A percentile compares a stretch with the other conserved stretches of the same genome.
Conservation (phyloP, 2,888 invertebrate genomes). For the Busseola fusca region DNA sequence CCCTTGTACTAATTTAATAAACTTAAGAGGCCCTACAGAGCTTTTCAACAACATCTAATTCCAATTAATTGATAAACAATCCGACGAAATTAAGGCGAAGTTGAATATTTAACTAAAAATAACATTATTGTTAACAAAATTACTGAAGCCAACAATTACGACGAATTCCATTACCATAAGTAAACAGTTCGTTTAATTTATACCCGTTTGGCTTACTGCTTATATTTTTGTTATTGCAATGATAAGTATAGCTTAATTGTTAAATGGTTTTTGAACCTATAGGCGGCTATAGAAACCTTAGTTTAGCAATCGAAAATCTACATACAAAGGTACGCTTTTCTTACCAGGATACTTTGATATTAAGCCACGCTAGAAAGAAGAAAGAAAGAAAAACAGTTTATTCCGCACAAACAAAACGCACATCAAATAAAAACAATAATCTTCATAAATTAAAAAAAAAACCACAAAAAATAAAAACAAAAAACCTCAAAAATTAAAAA, state of each 20-base stretch:
- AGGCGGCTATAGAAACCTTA: not conserved
- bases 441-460: too few species aligned
- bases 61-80: constrained; percentile 36
- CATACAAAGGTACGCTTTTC: too few species aligned
- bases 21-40: constrained; percentile 19
- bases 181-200: constrained; percentile 32
- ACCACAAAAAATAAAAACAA: too few species aligned
- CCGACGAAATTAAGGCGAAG: constrained; percentile 27
- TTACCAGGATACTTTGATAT: too few species aligned
- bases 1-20: constrained; percentile 37
- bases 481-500: too few species aligned
- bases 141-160: constrained; percentile 23
- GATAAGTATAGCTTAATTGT: constrained; percentile 4
- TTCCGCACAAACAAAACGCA: too few species aligned
- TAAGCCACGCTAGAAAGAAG: too few species aligned
- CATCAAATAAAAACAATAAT: too few species aligned
- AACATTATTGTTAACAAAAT: too few species aligned
- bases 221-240: constrained; percentile 48
- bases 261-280: constrained; percentile 7
- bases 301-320: too few species aligned
- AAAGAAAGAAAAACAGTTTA: too few species aligned
- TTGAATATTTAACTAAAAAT: constrained; percentile 34
- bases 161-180: constrained; percentile 37
- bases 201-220: constrained; percentile 40
- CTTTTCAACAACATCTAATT: constrained; percentile 41